Evolutionary conservation across 2,113 vertebrate genomes (phyloP), one percentile per base, ranked within the genome.

Genomic region (Larimichthys crocea): DNA sequence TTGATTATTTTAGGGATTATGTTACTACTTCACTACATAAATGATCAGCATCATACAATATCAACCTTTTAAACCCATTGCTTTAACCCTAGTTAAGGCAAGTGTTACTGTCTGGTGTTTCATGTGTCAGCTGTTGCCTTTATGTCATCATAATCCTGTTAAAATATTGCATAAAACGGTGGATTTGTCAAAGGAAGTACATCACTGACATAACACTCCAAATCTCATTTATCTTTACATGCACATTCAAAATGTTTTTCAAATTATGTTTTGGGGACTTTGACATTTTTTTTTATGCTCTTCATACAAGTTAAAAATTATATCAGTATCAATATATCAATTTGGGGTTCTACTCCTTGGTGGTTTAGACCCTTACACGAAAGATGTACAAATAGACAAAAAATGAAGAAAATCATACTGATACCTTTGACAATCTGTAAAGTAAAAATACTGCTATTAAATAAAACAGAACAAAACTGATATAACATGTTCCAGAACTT

Each of bases 91-190:
- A 26, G 20, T 35, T 63, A 10, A 52, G 4, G 5, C 7, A 42
- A 40, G 64, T 35, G 19, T 62, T 35, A 26, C 20, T 70, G 64
- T 63, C 55, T 24, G 24, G 69, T 69, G 64, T 75, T 73, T 79
- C 48, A 80, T 70, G 62, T 72, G 46, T 76, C 48, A 75, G 16
- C 40, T 49, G 52, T 40, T 57, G n/a, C 24, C 42, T 57, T 49
- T 64, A 50, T 85, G 75, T 82, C 49, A 24, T 82, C 56, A 76
- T 53, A n/a, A 75, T 50, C 42, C 81, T 74, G 60, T 74, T 62
- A 0, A 62, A 74, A 17, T 74, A 26, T 72, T 88, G 88, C 68
- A 87, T 88, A 79, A 53, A 76, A 66, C 59, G 63, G 22, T 42
- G 22, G 50, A 60, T 71, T 35, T 31, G 40, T 81, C 56, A 76